Evolutionary conservation across 2,113 vertebrate genomes (phyloP).

Genomic region (Actenoides lindsayi): DNA sequence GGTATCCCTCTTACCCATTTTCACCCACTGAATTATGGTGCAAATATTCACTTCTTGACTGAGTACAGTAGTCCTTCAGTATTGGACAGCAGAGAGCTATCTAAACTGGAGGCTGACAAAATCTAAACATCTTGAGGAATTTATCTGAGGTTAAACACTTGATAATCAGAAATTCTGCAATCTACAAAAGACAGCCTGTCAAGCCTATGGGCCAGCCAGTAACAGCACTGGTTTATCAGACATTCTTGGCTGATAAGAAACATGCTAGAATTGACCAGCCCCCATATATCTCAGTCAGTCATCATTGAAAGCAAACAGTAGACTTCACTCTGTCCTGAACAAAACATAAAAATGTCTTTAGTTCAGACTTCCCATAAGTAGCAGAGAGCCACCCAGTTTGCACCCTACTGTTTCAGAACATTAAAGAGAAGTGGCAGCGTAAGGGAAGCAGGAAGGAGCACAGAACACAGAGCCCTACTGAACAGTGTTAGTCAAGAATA

Average conservation of each 20-base stretch:
- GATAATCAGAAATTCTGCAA: not conserved
- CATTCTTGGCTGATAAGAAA: not conserved
- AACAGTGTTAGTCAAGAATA: not conserved
- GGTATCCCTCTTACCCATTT: not conserved
- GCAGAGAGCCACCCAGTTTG: not conserved
- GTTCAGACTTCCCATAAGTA: not conserved
- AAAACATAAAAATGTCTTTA: not conserved
- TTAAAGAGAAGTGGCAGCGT: not conserved
- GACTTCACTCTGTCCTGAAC: not conserved
- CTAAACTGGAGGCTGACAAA: not conserved
- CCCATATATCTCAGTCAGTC: not conserved
- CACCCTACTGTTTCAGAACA: not conserved
- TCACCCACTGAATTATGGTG: not conserved
- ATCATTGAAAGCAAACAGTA: not conserved
- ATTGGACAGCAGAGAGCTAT: not conserved
- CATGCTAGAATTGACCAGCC: not conserved
- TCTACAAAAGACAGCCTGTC: not conserved
- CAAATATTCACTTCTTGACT: not conserved
- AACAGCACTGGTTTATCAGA: not conserved
- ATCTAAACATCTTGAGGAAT: not conserved
- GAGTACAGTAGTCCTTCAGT: not conserved
- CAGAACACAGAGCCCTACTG: not conserved
- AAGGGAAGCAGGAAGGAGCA: not conserved
- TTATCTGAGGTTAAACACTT: not conserved
- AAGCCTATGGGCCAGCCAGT: not conserved